Conservation (phyloP, 2,888 invertebrate species). For the Dyspetes luteomarginatus region DNA sequence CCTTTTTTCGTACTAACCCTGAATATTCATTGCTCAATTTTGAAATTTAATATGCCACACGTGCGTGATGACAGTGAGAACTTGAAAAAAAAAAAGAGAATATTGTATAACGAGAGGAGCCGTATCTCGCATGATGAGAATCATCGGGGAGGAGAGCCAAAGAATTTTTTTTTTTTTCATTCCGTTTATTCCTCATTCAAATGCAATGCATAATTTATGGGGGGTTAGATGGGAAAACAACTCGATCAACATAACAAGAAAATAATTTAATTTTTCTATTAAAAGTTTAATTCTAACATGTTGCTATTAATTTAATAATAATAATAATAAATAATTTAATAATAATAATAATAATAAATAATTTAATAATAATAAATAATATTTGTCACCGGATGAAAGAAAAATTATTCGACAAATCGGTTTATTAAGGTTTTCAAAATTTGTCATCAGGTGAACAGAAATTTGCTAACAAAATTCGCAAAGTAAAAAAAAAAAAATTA, state of each 20-base stretch:
- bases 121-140: neutral
- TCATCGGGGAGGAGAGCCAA: neutral
- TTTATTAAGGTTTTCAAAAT: no score
- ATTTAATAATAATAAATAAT: no score
- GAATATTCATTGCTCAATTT: conserved; percentile 40
- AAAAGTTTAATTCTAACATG: no score
- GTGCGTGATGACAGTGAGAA: neutral
- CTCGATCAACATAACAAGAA: neutral
- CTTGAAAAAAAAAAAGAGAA: no score
- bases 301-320: no score
- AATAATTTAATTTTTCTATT: neutral
- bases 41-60: conserved; percentile 14
- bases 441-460: no score
- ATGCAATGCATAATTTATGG: neutral
- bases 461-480: no score
- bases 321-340: no score
- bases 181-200: neutral
- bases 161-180: neutral
- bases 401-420: no score
- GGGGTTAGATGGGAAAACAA: neutral
- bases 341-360: no score
- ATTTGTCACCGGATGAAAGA: no score
- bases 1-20: neutral
- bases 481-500: no score
- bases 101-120: neutral